Percentiles rank a stretch among this genome's conserved stretches.
These are phyloP conservation scores for Hesperophylax magnus DNA, from an alignment of 1,140 invertebrate species.

Conservation along the genomic window DNA sequence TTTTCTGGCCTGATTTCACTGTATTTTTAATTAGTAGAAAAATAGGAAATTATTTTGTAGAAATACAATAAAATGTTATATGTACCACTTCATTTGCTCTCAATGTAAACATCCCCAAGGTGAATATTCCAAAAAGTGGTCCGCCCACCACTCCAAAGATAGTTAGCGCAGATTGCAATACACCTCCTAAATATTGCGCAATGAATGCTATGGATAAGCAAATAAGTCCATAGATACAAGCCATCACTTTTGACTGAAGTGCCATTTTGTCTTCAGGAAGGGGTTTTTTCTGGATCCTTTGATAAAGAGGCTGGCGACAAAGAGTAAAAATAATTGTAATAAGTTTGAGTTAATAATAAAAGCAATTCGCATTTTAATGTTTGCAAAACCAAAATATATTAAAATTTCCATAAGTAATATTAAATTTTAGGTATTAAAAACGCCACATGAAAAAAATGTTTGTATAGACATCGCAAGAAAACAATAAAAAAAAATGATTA, in stretches of 20 bases:
- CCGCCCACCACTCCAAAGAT: conserved; percentile 92
- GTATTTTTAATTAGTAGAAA: background rate
- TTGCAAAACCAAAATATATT: no score
- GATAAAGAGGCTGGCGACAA: conserved; percentile 47
- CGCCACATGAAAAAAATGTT: no score
- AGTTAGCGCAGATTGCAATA: conserved; percentile 87
- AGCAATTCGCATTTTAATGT: no score
- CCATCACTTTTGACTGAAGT: conserved; percentile 65
- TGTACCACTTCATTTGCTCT: conserved; percentile 84
- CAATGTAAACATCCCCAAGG: conserved; percentile 90
- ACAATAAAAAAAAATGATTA: no score
- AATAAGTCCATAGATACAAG: conserved; percentile 67
- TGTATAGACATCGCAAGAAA: no score
- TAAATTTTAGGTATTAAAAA: no score
- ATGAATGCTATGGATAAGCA: conserved; percentile 80
- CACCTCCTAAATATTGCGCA: conserved; percentile 83
- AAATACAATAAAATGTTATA: conserved; percentile 2
- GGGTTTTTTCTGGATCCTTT: conserved; percentile 34
- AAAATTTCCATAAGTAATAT: no score
- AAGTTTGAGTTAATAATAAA: no score
- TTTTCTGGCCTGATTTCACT: background rate
- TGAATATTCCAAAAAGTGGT: conserved; percentile 87
- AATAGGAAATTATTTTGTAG: background rate
- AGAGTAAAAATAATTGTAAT: background rate
- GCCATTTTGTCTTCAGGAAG: conserved; percentile 52